Conservation (phyloP, 2,797 vertebrate genomes). For the Chaenodraco wilsoni region DNA sequence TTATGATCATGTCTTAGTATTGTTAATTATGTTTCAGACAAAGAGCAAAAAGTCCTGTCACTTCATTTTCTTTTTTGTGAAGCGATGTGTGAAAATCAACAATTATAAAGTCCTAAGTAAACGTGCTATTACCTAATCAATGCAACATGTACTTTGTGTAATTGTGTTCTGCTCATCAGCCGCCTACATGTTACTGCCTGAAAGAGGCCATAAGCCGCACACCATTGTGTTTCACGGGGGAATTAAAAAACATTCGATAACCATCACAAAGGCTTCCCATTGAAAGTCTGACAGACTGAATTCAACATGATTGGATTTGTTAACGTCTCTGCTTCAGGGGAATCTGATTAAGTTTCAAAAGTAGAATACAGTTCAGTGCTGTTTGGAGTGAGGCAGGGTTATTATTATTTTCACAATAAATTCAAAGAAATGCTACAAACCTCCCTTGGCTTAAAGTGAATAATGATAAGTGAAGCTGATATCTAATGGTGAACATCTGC, state of each 20-base stretch:
- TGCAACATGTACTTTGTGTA: slow-evolving; percentile 8
- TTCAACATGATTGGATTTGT: slow-evolving; percentile 45
- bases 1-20: not conserved
- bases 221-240: slow-evolving; percentile 13
- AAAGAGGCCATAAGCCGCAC: slow-evolving; percentile 9
- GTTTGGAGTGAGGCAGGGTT: slow-evolving; percentile 25
- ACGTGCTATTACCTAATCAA: slow-evolving; percentile 11
- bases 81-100: slow-evolving; percentile 5
- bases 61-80: not conserved
- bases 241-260: slow-evolving; percentile 52
- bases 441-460: slow-evolving; percentile 19
- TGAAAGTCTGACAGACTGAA: slow-evolving; percentile 41
- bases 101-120: not conserved
- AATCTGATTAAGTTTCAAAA: slow-evolving; percentile 50
- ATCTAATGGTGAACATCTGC: slow-evolving; percentile 37
- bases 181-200: slow-evolving; percentile 13
- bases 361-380: slow-evolving; percentile 4
- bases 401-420: slow-evolving; percentile 42
- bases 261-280: slow-evolving; percentile 44
- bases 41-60: not conserved
- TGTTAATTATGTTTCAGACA: not conserved
- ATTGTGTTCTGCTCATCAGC: slow-evolving; percentile 23
- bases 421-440: slow-evolving; percentile 35
- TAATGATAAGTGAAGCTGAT: slow-evolving; percentile 30
- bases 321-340: slow-evolving; percentile 13